Evolutionary conservation across 1,140 invertebrate genomes (phyloP).

Genomic region (Leptopilina boulardi): DNA sequence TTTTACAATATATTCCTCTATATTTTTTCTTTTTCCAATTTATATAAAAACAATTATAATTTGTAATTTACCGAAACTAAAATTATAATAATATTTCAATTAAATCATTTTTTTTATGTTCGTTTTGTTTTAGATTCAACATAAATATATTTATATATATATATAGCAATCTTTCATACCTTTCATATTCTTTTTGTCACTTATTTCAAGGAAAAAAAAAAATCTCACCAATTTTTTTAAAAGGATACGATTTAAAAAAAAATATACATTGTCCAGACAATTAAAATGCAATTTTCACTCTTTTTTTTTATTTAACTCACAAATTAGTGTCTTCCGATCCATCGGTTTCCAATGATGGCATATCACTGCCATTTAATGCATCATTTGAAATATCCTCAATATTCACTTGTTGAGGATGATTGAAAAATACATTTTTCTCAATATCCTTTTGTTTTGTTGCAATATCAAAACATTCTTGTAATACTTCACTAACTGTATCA

Average conservation of each 20-base stretch:
- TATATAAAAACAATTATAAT: too few species aligned
- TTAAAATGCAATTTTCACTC: not conserved
- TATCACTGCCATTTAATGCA: constrained; percentile 57
- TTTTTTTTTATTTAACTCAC: not conserved
- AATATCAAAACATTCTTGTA: constrained; percentile 52
- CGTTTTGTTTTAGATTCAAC: too few species aligned
- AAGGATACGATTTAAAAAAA: not conserved
- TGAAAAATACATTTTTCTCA: not conserved
- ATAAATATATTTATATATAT: too few species aligned
- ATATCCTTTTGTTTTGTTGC: constrained; percentile 41
- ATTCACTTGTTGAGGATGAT: constrained; percentile 34
- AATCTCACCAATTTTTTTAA: not conserved
- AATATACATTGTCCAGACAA: not conserved
- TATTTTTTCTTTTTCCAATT: too few species aligned
- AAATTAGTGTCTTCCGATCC: constrained; percentile 12
- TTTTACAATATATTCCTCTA: too few species aligned
- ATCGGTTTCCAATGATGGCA: constrained; percentile 55
- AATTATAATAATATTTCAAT: too few species aligned
- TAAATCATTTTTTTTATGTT: too few species aligned
- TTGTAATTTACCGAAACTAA: too few species aligned
- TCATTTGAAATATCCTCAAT: constrained; percentile 58
- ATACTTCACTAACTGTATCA: constrained; percentile 38
- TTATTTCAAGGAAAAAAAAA: too few species aligned
- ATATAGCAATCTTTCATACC: too few species aligned
- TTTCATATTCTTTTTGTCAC: too few species aligned